Evolutionary conservation across 2,797 vertebrate species (phyloP), one percentile per base, ranked within the genome.

Genomic region (Perodicticus potto): DNA sequence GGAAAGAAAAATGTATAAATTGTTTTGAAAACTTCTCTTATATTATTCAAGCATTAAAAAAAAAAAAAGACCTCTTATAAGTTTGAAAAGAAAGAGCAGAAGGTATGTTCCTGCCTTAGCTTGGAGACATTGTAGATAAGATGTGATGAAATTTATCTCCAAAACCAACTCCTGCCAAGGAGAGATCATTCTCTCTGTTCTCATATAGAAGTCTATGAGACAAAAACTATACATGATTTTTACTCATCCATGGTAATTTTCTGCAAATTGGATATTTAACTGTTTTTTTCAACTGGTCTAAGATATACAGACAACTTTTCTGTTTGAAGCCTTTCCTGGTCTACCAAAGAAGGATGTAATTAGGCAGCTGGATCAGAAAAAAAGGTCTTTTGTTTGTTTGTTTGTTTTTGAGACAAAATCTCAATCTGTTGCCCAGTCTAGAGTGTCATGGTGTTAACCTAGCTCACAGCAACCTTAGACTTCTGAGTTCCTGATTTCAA

Each of bases 11-110:
- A 55, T 0, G 34, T 49, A 94, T 4, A 63, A 12, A 53, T 89
- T 29, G 10, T 95, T 45, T 94, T 72, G 53, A 86, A 77, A 22
- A 93, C 34, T 45, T 93, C 76, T 59, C 88, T 94, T 96, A 25
- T 4, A 91, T 90, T 20, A 97, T 81, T 10, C 76, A 85, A 53
- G 29, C 20, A 27, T 53, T 53, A 53, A 53, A 29, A n/a, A 78
- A 97, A 29, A 34, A 95, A 57, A 89, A 13, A 65, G 7, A 3
- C 1, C 4, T 40, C 80, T 49, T 55, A 10, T 53, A 12, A 0
- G 0, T 23, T 95, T 91, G 94, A 91, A 90, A 67, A 84, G 12
- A 57, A 89, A 43, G 1, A 82, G 10, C 3, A 93, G 72, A 95
- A 59, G 82, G 34, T 40, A 10, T 37, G 2, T n/a, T 1, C 53